These are phyloP conservation scores for Dipodomys ordii DNA, from an alignment of 2,113 vertebrate genomes.

Conservation along the genomic window DNA sequence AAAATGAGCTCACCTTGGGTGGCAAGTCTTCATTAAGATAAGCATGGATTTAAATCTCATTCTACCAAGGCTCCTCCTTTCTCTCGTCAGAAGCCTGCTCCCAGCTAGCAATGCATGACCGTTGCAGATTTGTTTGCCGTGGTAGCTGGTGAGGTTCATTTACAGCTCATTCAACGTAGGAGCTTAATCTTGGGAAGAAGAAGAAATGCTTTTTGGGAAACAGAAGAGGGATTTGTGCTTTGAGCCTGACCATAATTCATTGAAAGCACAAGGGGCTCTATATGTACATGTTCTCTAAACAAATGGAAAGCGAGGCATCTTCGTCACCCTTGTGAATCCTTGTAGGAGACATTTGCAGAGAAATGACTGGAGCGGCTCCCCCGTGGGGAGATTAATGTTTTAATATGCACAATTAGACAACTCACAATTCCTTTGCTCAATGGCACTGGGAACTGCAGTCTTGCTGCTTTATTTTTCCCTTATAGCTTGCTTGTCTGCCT, in stretches of 20 bases:
- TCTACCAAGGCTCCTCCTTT: background rate
- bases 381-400: constrained; percentile 75
- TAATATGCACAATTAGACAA: constrained; percentile 75
- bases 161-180: constrained; percentile 1
- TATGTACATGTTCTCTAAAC: constrained; percentile 61
- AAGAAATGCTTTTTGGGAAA: constrained; percentile 42
- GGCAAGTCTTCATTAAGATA: constrained; percentile 58
- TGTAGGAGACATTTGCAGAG: constrained; percentile 72
- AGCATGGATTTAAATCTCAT: background rate
- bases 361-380: constrained; percentile 62
- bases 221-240: constrained; percentile 30
- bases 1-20: constrained; percentile 19
- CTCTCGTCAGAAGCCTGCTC: background rate
- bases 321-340: constrained; percentile 71
- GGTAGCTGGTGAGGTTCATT: constrained; percentile 4
- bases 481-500: background rate
- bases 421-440: constrained; percentile 52
- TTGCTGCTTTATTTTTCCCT: constrained; percentile 8
- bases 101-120: background rate
- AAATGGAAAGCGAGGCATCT: constrained; percentile 59
- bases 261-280: constrained; percentile 49
- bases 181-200: constrained; percentile 34
- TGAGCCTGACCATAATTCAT: constrained; percentile 50
- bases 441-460: background rate
- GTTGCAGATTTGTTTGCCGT: background rate